Base-by-base conservation (phyloP, 2,888 invertebrate genomes). In the Clunio marinus region DNA sequence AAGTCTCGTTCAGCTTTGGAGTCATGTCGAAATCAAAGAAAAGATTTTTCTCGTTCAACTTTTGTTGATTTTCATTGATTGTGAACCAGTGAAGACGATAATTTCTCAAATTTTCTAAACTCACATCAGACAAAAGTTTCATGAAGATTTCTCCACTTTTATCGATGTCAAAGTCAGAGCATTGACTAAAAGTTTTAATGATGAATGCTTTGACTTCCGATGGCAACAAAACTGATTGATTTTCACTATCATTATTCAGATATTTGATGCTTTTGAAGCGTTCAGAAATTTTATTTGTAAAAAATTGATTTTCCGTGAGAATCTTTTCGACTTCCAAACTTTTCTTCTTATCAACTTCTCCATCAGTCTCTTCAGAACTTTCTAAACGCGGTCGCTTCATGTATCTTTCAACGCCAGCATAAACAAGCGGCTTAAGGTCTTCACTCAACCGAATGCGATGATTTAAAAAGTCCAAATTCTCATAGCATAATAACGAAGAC, bases 401-500 rank as follows among this genome's bases (percentile, higher is more conserved):
- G n/a, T 65, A 55, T 15, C 35, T 66, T 55, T 66, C 66, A 22
- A 66, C 55, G 3, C 66, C 66, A 5, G 66, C 55, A 55, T 66
- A 66, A 22, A 32, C 66, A n/a, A 66, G 15, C 2, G 66, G 66
- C 10, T 22, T 13, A 5, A 66, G 27, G 20, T 66, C 55, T 1
- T 55, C 35, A 15, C 35, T 25, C 17, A 66, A 32, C n/a, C 13
- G 2, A 10, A 28, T 45, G 10, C 55, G 17, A 3, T 20, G 55
- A 24, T 22, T 20, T 10, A 55, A 35, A 24, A 27, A 55, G 4
- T 22, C 55, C 1, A 66, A 15, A 7, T 46, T 55, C 8, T 66
- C 55, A 22, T 25, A 66, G 25, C 51, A 46, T 1, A 15, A 2
- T 3, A 28, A 10, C n/a, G 66, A 66, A 22, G 24, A 10, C 10